Conservation (phyloP, 2,888 invertebrate species). For the Agriotes lineatus region DNA sequence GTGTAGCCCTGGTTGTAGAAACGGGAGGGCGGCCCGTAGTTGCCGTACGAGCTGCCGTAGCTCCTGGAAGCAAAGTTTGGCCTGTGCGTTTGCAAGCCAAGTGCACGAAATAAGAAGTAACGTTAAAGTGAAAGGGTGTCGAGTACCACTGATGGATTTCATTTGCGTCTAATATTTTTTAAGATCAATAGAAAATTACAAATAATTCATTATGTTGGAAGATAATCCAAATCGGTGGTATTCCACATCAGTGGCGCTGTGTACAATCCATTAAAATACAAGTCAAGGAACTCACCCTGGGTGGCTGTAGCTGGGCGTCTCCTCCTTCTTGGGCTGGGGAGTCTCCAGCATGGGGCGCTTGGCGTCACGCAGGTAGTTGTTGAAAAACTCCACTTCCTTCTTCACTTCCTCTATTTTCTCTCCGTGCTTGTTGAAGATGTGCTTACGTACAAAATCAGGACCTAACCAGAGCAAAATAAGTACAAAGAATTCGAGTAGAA, state of each 20-base stretch:
- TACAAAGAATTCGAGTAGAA: not conserved
- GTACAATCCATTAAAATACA: too few relatives aligned
- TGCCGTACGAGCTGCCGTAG: conserved; percentile 61
- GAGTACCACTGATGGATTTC: too few relatives aligned
- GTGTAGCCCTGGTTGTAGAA: conserved; percentile 68
- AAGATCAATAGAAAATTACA: too few relatives aligned
- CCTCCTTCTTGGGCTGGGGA: conserved; percentile 71
- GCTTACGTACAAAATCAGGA: conserved; percentile 98
- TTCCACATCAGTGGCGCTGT: too few relatives aligned
- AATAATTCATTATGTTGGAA: too few relatives aligned
- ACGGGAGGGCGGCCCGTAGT: conserved; percentile 66
- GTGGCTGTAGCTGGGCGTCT: conserved; percentile 64
- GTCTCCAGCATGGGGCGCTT: conserved; percentile 95
- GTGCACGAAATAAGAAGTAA: conserved; percentile 14
- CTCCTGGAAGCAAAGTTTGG: conserved; percentile 53
- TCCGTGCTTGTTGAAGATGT: conserved; percentile 96
- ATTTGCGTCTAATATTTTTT: too few relatives aligned
- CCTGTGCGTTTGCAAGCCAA: conserved; percentile 34
- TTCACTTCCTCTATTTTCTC: conserved; percentile 98
- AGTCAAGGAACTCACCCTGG: conserved; percentile 52
- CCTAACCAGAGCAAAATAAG: conserved; percentile 65
- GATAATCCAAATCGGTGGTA: too few relatives aligned
- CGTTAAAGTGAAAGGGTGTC: too few relatives aligned
- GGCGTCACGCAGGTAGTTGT: conserved; percentile 94
- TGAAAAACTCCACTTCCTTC: conserved; percentile 97